Percentiles rank a stretch among this genome's conserved stretches.
phyloP scores from a whole-genome alignment of 92 coral and sea anemone species.

The Meandrina meandrites region DNA sequence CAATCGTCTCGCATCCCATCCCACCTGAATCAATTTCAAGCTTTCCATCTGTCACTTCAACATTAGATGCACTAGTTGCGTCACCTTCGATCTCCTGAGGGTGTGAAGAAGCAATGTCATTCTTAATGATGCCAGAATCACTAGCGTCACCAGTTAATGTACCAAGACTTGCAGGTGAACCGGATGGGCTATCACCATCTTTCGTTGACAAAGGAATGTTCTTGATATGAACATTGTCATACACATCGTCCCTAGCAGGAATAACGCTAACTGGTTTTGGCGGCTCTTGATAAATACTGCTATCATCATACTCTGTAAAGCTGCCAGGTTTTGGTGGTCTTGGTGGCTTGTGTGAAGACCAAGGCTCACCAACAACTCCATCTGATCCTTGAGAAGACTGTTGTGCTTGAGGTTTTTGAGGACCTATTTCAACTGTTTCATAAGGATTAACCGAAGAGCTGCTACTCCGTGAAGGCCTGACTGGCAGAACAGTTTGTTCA shows the following conservation, averaged over 20 bases:
- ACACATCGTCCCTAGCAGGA: slow-evolving; percentile 23
- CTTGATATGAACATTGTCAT: slow-evolving; percentile 63
- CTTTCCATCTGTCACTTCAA: slow-evolving; percentile 23
- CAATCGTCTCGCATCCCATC: slow-evolving; percentile 72
- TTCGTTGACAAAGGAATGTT: slow-evolving; percentile 21
- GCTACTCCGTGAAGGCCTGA: slow-evolving; percentile 6
- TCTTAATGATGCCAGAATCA: not conserved
- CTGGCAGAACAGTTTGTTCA: slow-evolving; percentile 9
- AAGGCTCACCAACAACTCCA: not conserved
- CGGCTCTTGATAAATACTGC: slow-evolving; percentile 55
- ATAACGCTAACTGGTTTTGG: slow-evolving; percentile 17
- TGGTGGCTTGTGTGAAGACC: slow-evolving; percentile 7
- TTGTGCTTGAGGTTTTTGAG: slow-evolving; percentile 6
- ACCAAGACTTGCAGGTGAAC: not conserved
- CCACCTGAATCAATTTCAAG: slow-evolving; percentile 83
- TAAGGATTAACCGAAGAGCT: slow-evolving; percentile 44
- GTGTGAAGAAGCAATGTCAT: not conserved
- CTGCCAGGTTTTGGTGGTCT: slow-evolving; percentile 40
- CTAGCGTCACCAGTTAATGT: not conserved
- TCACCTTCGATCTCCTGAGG: not conserved
- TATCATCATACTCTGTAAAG: slow-evolving; percentile 9
- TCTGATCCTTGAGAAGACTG: slow-evolving; percentile 2
- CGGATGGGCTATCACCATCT: not conserved
- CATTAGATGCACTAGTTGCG: not conserved
- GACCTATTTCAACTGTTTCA: slow-evolving; percentile 47